Conservation (phyloP, 2,113 vertebrate species). For the Oenanthe oenanthe region DNA sequence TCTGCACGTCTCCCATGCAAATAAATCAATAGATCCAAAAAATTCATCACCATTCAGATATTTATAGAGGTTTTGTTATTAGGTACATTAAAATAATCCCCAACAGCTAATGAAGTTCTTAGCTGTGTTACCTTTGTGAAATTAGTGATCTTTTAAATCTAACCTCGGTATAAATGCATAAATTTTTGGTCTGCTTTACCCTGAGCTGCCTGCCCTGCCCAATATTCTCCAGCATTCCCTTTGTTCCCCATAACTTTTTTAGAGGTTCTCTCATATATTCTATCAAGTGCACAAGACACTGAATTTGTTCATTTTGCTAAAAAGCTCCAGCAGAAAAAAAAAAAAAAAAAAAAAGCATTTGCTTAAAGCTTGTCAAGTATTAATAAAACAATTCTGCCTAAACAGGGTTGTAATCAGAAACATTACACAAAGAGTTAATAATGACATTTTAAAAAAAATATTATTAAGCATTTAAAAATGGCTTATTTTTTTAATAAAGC, state of each 20-base stretch:
- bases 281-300: neutral
- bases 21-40: neutral
- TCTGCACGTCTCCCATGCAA: neutral
- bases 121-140: neutral
- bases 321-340: neutral
- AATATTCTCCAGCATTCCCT: neutral
- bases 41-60: rapidly evolving
- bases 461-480: too few relatives aligned
- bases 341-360: neutral
- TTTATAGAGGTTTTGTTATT: neutral
- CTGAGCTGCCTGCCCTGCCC: neutral
- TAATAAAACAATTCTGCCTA: neutral
- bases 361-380: neutral
- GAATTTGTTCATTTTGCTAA: neutral
- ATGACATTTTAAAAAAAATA: neutral
- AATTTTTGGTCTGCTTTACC: neutral
- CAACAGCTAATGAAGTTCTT: neutral
- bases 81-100: neutral
- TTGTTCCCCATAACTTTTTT: neutral
- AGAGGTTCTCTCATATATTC: neutral
- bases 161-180: neutral
- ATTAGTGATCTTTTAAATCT: neutral
- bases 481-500: neutral
- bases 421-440: neutral
- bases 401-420: neutral